phyloP scores from a whole-genome alignment of 1,140 invertebrate species.

The Tetramorium parvispinum region DNA sequence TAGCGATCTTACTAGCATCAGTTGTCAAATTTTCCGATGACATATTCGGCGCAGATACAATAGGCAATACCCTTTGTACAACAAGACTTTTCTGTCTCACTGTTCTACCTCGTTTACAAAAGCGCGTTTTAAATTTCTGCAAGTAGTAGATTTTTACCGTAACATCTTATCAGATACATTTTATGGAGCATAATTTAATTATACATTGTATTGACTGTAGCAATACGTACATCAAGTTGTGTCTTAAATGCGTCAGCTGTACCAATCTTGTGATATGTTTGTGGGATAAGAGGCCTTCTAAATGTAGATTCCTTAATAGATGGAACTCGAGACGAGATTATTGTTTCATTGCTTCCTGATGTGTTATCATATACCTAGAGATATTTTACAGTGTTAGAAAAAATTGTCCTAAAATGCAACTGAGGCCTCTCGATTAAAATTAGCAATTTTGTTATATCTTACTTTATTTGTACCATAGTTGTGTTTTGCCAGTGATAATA shows the following conservation, averaged over 20 bases:
- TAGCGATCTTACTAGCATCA: constrained; percentile 34
- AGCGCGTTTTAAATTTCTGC: constrained; percentile 84
- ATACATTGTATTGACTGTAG: background rate
- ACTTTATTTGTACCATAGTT: constrained; percentile 83
- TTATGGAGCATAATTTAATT: background rate
- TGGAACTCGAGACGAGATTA: constrained; percentile 82
- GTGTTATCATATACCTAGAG: constrained; percentile 81
- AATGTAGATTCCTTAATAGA: constrained; percentile 84
- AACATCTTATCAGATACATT: background rate
- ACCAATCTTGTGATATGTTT: constrained; percentile 82
- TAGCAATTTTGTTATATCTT: constrained; percentile 33
- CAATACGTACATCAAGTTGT: constrained; percentile 86
- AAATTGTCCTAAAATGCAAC: background rate
- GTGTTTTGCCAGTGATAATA: constrained; percentile 88
- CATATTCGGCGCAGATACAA: constrained; percentile 74
- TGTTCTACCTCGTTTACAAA: constrained; percentile 85
- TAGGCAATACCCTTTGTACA: constrained; percentile 87
- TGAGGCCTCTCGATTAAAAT: too few relatives aligned
- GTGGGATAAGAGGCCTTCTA: constrained; percentile 83
- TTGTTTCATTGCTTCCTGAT: constrained; percentile 83
- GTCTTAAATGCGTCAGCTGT: constrained; percentile 86
- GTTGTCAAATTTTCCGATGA: constrained; percentile 48
- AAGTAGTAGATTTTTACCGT: background rate
- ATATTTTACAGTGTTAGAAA: background rate
- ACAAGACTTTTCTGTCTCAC: constrained; percentile 86